Evolutionary conservation across 2,888 invertebrate genomes (phyloP).

Genomic region (Cecidostiba fungosa): DNA sequence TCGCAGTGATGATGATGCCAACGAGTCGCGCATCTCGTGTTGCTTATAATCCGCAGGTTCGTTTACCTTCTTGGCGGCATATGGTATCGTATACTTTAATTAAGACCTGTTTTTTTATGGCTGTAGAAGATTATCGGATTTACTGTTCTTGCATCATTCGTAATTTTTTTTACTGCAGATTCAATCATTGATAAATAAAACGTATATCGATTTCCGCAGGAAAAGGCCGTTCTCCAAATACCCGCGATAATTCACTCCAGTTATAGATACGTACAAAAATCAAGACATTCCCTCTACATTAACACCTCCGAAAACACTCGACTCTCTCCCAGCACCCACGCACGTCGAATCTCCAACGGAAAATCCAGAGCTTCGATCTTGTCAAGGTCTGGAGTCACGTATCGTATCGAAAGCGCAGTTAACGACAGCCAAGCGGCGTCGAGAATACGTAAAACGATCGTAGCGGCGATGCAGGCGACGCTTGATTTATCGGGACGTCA

Average conservation of each 20-base stretch:
- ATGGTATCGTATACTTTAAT: constrained; percentile 37
- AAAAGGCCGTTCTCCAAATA: too few species aligned
- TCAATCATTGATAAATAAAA: too few species aligned
- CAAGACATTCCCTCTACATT: neutral
- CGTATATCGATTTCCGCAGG: too few species aligned
- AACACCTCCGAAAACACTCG: neutral
- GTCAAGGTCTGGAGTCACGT: constrained; percentile 7
- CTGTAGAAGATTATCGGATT: too few species aligned
- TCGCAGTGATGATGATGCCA: constrained; percentile 30
- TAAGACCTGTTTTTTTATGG: too few species aligned
- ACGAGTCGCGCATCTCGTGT: constrained; percentile 1
- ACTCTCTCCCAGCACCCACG: neutral
- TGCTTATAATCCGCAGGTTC: constrained; percentile 37
- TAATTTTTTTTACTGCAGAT: too few species aligned
- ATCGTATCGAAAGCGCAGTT: constrained; percentile 5
- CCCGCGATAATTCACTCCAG: too few species aligned
- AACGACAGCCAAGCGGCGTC: constrained; percentile 18
- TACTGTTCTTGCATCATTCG: too few species aligned
- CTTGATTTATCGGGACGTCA: constrained; percentile 12
- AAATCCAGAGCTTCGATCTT: neutral
- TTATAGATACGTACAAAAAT: too few species aligned
- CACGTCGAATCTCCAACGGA: neutral
- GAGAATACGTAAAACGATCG: neutral
- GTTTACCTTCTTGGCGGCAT: constrained; percentile 54
- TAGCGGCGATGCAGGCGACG: neutral